Percentiles rank a stretch among this genome's conserved stretches.
Evolutionary conservation across 2,113 vertebrate species (phyloP).

Genomic region (Panthera uncia): DNA sequence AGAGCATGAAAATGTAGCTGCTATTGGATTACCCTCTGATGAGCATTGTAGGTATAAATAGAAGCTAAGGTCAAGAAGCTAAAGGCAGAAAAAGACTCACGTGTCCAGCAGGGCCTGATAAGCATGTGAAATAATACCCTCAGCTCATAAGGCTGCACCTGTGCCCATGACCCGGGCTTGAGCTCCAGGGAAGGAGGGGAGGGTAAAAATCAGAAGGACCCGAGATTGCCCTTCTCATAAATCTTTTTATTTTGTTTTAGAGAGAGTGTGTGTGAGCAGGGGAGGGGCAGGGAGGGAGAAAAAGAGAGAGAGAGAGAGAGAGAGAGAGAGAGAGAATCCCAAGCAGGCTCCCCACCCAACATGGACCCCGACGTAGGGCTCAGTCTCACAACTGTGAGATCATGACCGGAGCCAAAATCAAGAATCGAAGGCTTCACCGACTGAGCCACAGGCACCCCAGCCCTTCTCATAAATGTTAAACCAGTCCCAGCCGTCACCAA

Average conservation of each 20-base stretch:
- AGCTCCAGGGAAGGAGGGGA: neutral
- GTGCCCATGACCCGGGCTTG: neutral
- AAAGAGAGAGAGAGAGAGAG: no score
- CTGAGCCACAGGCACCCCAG: no score
- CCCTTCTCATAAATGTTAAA: neutral
- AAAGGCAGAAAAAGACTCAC: constrained; percentile 44
- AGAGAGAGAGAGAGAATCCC: no score
- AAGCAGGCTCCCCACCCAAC: no score
- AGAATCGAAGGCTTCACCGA: no score
- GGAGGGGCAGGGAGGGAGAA: no score
- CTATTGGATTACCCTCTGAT: constrained; percentile 20
- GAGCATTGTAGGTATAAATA: constrained; percentile 68
- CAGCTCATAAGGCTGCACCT: neutral
- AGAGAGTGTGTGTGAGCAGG: no score
- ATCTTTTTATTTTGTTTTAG: neutral
- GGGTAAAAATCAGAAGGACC: neutral
- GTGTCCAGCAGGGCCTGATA: neutral
- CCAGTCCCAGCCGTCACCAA: neutral
- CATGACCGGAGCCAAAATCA: no score
- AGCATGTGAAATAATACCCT: neutral
- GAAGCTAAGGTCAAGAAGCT: constrained; percentile 61
- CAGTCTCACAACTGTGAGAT: no score
- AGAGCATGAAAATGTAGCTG: neutral
- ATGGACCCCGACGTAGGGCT: no score
- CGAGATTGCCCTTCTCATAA: neutral